phyloP scores from a whole-genome alignment of 2,113 vertebrate genomes.

The Sisor rabdophorus region DNA sequence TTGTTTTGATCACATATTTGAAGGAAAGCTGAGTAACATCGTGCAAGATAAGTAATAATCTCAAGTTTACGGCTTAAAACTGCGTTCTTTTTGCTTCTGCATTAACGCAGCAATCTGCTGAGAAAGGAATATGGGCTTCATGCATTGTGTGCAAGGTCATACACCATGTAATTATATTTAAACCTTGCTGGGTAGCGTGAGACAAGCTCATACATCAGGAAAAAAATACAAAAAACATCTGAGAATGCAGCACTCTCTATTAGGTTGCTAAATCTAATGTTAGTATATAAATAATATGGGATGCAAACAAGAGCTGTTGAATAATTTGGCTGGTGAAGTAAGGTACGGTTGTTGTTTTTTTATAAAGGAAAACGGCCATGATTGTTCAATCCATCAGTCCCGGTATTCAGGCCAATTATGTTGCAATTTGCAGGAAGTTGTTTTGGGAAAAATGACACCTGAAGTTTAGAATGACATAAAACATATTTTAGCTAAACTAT shows the following conservation, averaged over 20 bases:
- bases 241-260: constrained; percentile 26
- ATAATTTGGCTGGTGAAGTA: background rate
- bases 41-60: background rate
- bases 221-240: background rate
- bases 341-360: background rate
- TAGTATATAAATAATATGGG: constrained; percentile 13
- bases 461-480: background rate
- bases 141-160: constrained; percentile 50
- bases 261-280: constrained; percentile 20
- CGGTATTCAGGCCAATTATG: constrained; percentile 2
- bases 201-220: constrained; percentile 44
- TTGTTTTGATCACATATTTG: background rate
- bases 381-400: constrained; percentile 7
- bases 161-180: constrained; percentile 50
- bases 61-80: constrained; percentile 32
- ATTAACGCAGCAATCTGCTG: constrained; percentile 41
- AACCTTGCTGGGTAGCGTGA: constrained; percentile 29
- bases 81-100: constrained; percentile 7
- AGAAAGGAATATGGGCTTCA: constrained; percentile 33
- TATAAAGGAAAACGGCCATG: background rate
- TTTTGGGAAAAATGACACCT: background rate
- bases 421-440: constrained; percentile 5
- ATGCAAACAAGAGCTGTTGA: background rate
- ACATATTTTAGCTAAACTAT: background rate
- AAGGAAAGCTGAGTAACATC: constrained; percentile 5